These are phyloP conservation scores for Hapalemur alaotrensis DNA, from an alignment of 2,797 vertebrate genomes.

Conservation along the genomic window DNA sequence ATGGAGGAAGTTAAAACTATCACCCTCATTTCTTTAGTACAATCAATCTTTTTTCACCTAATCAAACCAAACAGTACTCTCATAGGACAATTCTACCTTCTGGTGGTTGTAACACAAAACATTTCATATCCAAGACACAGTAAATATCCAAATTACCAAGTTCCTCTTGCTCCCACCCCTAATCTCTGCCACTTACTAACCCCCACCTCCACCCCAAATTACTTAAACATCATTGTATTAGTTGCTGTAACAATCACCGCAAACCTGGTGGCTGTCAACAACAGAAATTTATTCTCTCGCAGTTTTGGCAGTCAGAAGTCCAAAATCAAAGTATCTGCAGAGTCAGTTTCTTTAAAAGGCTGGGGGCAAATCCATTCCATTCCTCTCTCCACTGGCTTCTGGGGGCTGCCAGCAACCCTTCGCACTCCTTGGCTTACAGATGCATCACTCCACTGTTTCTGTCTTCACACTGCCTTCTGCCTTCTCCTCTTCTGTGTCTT, in stretches of 20 bases:
- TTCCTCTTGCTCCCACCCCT: not conserved
- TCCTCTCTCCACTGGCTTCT: not conserved
- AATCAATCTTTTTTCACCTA: not conserved
- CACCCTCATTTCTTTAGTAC: not conserved
- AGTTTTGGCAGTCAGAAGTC: not conserved
- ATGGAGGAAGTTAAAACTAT: not conserved
- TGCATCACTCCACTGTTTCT: not conserved
- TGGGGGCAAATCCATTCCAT: too few species aligned
- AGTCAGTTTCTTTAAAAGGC: accelerated
- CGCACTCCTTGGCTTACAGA: accelerated
- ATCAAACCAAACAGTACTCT: not conserved
- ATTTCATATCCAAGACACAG: not conserved
- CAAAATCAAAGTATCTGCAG: not conserved
- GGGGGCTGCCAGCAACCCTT: accelerated
- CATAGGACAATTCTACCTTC: not conserved
- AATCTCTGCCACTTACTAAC: not conserved
- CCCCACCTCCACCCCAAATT: not conserved
- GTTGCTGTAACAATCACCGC: not conserved
- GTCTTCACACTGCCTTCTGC: too few species aligned
- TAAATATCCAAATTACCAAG: not conserved
- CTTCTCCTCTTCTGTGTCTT: not conserved
- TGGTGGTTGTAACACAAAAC: not conserved
- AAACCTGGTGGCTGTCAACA: not conserved
- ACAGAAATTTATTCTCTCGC: not conserved
- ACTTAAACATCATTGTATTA: too few species aligned